Conservation (phyloP, 2,113 vertebrate species). For the Megaceryle torquata region DNA sequence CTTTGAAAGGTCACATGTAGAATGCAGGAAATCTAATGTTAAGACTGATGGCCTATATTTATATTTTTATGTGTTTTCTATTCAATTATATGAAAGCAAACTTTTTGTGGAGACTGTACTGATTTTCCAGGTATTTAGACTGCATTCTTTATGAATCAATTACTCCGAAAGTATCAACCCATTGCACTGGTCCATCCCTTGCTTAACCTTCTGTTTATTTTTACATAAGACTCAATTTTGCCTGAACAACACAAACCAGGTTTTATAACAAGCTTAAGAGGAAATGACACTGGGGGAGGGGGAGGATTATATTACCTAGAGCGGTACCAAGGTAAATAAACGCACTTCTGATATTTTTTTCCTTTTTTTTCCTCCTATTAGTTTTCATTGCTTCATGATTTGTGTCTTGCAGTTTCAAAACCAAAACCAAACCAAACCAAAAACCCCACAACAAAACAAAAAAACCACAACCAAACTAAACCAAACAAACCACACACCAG, state of each 20-base stretch:
- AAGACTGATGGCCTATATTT: neutral
- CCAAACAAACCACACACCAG: neutral
- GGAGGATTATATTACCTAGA: neutral
- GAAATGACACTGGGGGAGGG: neutral
- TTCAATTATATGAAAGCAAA: neutral
- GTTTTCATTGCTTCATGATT: neutral
- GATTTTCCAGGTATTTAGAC: neutral
- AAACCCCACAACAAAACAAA: no score
- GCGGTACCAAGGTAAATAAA: neutral
- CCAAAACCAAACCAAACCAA: neutral
- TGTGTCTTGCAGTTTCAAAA: neutral
- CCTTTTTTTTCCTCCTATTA: neutral
- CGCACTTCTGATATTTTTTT: neutral
- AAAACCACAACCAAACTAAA: no score
- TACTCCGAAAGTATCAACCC: neutral
- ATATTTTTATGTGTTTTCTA: neutral
- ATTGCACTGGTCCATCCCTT: neutral
- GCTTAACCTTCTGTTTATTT: neutral
- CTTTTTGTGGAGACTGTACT: neutral
- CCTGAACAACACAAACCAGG: neutral
- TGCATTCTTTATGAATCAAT: neutral
- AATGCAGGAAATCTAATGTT: neutral
- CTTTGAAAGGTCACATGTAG: neutral
- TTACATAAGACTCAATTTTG: neutral
- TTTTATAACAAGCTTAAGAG: neutral